Evolutionary conservation across 2,888 invertebrate species (phyloP).

Genomic region (Drosophila niveifrons): DNA sequence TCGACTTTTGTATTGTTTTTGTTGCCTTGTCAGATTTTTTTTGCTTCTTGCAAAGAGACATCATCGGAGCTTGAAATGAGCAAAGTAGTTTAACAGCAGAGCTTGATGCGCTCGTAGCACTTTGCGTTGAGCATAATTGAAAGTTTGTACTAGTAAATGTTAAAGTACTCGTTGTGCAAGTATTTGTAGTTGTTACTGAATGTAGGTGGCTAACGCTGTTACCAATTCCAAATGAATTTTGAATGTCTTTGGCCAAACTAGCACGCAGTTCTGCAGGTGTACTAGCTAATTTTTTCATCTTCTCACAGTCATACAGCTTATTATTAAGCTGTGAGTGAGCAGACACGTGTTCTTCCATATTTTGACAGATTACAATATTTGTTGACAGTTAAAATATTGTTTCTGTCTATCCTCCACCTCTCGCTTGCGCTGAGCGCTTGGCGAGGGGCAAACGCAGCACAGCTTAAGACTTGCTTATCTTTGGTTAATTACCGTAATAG

Average conservation of each 20-base stretch:
- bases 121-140: conserved; percentile 9
- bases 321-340: conserved; percentile 4
- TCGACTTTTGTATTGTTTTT: conserved; percentile 6
- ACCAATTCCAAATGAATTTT: background rate
- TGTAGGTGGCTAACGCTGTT: conserved; percentile 1
- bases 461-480: background rate
- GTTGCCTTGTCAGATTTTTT: conserved; percentile 4
- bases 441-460: background rate
- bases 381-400: conserved; percentile 8
- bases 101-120: background rate
- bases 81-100: conserved; percentile 3
- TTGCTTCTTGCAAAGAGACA: conserved; percentile 8
- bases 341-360: conserved; percentile 4
- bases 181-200: conserved; percentile 3
- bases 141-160: conserved; percentile 5
- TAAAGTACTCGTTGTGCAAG: conserved; percentile 7
- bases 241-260: background rate
- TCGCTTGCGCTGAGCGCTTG: background rate
- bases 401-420: conserved; percentile 5
- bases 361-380: conserved; percentile 7
- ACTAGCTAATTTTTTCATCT: conserved; percentile 10
- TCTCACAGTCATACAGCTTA: conserved; percentile 4
- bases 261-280: conserved; percentile 7
- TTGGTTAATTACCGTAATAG: too few relatives aligned
- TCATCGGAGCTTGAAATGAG: conserved; percentile 1